These are phyloP conservation scores for Trichonephila inaurata DNA, from an alignment of 1,140 invertebrate species.

Conservation along the genomic window DNA sequence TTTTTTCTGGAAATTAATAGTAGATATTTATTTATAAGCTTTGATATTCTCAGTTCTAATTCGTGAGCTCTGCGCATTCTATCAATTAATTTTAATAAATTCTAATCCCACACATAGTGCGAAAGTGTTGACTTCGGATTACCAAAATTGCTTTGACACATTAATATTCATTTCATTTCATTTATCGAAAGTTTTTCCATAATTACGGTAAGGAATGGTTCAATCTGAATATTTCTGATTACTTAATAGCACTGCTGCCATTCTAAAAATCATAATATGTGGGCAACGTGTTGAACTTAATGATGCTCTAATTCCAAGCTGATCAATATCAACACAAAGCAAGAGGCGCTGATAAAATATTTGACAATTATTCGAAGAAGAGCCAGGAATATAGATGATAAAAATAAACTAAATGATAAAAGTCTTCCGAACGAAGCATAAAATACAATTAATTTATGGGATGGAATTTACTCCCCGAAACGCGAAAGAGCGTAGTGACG, in stretches of 20 bases:
- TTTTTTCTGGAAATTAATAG: too few relatives aligned
- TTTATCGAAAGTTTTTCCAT: background rate
- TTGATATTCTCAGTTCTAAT: too few relatives aligned
- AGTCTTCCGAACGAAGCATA: background rate
- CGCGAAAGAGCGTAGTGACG: background rate
- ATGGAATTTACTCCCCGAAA: background rate
- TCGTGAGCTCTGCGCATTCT: background rate
- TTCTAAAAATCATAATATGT: background rate
- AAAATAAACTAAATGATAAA: conserved; percentile 26
- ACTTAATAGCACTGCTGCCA: background rate
- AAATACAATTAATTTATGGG: conserved; percentile 48
- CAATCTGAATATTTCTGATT: background rate
- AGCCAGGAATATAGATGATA: background rate
- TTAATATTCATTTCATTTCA: background rate
- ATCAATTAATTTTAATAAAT: background rate
- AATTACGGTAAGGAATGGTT: background rate
- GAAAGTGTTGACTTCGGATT: background rate
- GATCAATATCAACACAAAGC: background rate
- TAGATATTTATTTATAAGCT: too few relatives aligned
- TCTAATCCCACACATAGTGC: too few relatives aligned
- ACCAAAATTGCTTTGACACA: background rate
- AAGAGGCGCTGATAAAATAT: background rate
- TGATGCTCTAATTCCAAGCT: background rate
- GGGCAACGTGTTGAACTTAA: background rate
- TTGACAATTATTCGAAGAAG: conserved; percentile 8